Conservation (phyloP, 2,797 vertebrate genomes). For the Gadopsis marmoratus region DNA sequence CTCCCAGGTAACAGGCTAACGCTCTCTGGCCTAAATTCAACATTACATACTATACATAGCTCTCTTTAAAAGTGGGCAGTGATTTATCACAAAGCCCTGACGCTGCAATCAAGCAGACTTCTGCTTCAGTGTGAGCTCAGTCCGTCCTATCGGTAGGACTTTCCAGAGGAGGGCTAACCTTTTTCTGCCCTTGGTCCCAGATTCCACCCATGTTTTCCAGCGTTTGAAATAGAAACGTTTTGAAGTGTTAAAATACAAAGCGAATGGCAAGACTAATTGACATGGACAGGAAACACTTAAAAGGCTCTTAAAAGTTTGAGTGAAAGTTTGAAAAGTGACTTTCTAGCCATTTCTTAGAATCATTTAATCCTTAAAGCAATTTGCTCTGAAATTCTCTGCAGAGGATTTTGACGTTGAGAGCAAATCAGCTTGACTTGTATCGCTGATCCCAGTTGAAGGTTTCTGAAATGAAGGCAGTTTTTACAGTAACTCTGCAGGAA, state of each 20-base stretch:
- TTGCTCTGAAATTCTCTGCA: conserved; percentile 35
- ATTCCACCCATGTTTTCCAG: conserved; percentile 54
- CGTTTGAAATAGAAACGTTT: conserved; percentile 35
- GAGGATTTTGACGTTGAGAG: conserved; percentile 48
- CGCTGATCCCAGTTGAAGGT: conserved; percentile 38
- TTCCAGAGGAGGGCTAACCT: conserved; percentile 53
- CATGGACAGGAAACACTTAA: neutral
- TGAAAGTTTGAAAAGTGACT: conserved; percentile 48
- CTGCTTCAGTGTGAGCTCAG: conserved; percentile 20
- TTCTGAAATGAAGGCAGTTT: conserved; percentile 56
- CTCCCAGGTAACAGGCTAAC: conserved; percentile 65
- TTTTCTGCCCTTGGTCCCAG: conserved; percentile 46
- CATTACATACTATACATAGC: conserved; percentile 39
- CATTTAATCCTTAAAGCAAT: conserved; percentile 45
- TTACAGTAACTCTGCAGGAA: conserved; percentile 62
- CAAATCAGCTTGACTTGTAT: conserved; percentile 38
- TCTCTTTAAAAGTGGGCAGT: conserved; percentile 32
- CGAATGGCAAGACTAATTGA: conserved; percentile 40
- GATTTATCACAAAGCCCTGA: conserved; percentile 49
- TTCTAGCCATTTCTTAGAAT: neutral
- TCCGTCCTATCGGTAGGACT: conserved; percentile 56
- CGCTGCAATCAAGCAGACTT: conserved; percentile 36
- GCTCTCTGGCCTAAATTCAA: conserved; percentile 48
- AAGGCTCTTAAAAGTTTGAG: conserved; percentile 26
- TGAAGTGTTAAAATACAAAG: conserved; percentile 34